Base-by-base conservation (phyloP, 2,888 invertebrate genomes). In the Amiota communis region DNA sequence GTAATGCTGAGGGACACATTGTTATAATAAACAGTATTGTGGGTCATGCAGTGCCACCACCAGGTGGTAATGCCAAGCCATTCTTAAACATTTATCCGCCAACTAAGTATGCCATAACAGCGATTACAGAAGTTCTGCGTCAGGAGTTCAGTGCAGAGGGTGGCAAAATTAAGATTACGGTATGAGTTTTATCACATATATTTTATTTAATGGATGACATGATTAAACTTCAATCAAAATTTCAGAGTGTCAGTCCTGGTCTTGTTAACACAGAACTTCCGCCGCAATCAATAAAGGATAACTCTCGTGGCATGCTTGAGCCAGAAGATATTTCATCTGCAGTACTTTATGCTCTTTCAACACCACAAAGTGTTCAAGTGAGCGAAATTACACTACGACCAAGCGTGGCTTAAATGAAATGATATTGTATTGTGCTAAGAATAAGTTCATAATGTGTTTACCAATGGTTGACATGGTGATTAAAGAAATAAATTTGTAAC, bases 161-260 rank as follows among this genome's bases (percentile, higher is more conserved):
- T 1, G 85, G 83, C 3, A 84, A 85, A 63, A 78, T 87, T 15
- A 85, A 85, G 78, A 76, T 87, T 6, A 82, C 88, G 6, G 88
- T 87, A 71, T 81, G 84, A n/a, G n/a, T 75, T 56, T 8, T n/a
- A 9, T 51, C 36, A 6, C 3, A 36, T 36, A 36, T n/a, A n/a
- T 4, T 15, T 15, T 8, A 56, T 9, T 1, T 56, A 17, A 13
- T 9, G 17, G n/a, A 8, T 56, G 9, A 56, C n/a, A 56, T 56
- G 15, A 56, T 12, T 56, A 10, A n/a, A 56, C 17, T 56, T 56
- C 0, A n/a, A 15, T 53, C 8, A 8, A 36, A 36, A 36, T 36
- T 15, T 13, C 46, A 64, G 64, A 64, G 64, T 13, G 64, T 67
- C 8, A 72, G 65, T 15, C 67, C 72, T 8, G 67, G 72, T 1